Conservation (phyloP, 2,113 vertebrate genomes). For the Patagioenas fasciata region DNA sequence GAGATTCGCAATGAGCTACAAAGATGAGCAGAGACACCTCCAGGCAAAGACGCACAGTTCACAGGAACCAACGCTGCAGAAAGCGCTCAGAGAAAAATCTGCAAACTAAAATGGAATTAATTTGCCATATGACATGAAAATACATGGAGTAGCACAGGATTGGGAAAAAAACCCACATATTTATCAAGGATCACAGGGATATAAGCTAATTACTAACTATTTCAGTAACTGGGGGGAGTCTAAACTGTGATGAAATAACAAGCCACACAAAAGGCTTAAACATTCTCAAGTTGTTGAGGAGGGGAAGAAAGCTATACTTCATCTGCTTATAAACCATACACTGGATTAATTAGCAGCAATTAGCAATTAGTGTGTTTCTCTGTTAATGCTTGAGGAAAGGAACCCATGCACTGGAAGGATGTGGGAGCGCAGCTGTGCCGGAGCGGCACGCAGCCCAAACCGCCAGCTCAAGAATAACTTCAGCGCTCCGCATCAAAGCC, state of each 20-base stretch:
- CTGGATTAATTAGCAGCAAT: slow-evolving; percentile 52
- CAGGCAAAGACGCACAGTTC: neutral
- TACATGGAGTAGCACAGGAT: neutral
- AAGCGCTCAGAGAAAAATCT: neutral
- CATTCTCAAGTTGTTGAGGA: neutral
- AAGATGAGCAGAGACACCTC: neutral
- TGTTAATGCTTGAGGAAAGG: neutral
- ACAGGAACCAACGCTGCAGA: neutral
- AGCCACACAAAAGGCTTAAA: neutral
- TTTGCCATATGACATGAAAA: neutral
- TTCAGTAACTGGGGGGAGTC: neutral
- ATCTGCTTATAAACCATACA: slow-evolving; percentile 4
- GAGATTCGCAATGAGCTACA: neutral
- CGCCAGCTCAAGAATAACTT: neutral
- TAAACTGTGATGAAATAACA: neutral
- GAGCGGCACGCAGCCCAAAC: neutral
- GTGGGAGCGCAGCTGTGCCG: neutral
- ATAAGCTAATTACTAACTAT: neutral
- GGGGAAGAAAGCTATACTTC: neutral
- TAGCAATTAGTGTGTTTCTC: slow-evolving; percentile 13
- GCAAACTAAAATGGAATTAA: neutral
- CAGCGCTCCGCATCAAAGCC: neutral
- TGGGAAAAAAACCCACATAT: neutral
- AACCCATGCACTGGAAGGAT: neutral
- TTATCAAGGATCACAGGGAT: neutral